A percentile compares a stretch with the other conserved stretches of the same genome.
Evolutionary conservation across 2,797 vertebrate genomes (phyloP).

Genomic region (Chiropotes sagulatus): DNA sequence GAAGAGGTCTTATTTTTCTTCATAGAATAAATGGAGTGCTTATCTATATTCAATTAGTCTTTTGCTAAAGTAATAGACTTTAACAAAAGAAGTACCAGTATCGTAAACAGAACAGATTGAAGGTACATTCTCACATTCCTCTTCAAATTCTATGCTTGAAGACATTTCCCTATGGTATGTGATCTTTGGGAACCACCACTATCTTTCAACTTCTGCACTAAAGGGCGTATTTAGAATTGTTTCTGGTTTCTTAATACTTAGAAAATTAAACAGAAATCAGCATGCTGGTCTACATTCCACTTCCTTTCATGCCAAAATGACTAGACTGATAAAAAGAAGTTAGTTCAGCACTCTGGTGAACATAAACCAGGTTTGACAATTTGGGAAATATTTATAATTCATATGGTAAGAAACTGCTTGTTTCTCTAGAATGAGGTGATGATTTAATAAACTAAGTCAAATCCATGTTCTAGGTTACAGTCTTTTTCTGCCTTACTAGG

Average conservation of each 20-base stretch:
- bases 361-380: background rate
- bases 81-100: background rate
- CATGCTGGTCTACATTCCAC: background rate
- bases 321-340: background rate
- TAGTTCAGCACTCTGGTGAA: background rate
- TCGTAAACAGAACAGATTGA: background rate
- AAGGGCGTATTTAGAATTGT: background rate
- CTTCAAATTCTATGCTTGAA: background rate
- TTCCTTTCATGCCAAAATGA: background rate
- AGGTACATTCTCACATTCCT: background rate
- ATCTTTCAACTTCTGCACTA: background rate
- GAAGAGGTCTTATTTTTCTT: background rate
- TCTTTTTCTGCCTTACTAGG: background rate
- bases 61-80: background rate
- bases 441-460: background rate
- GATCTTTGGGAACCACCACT: background rate
- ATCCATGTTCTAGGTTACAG: background rate
- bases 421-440: background rate
- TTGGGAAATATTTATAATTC: background rate
- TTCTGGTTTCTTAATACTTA: background rate
- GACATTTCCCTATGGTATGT: background rate
- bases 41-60: background rate
- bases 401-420: background rate
- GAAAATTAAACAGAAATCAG: constrained; percentile 19
- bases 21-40: background rate